Evolutionary conservation across 2,888 invertebrate genomes (phyloP), one percentile per base, ranked within the genome.

Genomic region (Eupithecia insigniata): DNA sequence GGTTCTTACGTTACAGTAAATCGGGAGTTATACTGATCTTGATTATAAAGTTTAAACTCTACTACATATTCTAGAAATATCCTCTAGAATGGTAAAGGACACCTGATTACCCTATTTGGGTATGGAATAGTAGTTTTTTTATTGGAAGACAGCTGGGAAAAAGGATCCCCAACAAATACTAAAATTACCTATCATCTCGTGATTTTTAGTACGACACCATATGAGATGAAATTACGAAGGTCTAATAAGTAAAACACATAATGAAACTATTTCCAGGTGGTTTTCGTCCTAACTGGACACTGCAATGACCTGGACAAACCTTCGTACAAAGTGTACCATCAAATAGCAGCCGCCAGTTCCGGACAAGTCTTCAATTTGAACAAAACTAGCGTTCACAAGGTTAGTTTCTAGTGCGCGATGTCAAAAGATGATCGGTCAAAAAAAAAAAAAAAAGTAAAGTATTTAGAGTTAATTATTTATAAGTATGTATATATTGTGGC

Each of bases 301-400:
- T 97, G 97, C 87, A 96, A 95, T 43, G 95, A 96, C 80, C 88
- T 95, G 69, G 89, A 95, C 12, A 95, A 95, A 77, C 95, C 95
- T 0, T 95, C 96, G 0, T 97, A 95, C 86, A 90, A 94, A 77
- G 96, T 96, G n/a, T 97, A 96, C 87, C 96, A 96, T 80, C 95
- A 95, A 82, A 96, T 97, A 55, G 96, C 97, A 0, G 95, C 96
- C 0, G 96, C 96, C 4, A 96, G 96, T 76, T 96, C 96, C 22
- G 97, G 97, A 16, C 97, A 97, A 86, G 95, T 97, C 69, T 96
- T 96, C 83, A 94, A 96, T 79, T 90, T 97, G 75, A 95, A 96
- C 81, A 97, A 97, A 84, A 94, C 94, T 16, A 96, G 96, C 82
- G 96, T 97, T 10, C 95, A 96, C 80, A 95, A 96, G 93, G 96